Evolutionary conservation across 2,888 invertebrate species (phyloP).

Genomic region (Lomographa bimaculata): DNA sequence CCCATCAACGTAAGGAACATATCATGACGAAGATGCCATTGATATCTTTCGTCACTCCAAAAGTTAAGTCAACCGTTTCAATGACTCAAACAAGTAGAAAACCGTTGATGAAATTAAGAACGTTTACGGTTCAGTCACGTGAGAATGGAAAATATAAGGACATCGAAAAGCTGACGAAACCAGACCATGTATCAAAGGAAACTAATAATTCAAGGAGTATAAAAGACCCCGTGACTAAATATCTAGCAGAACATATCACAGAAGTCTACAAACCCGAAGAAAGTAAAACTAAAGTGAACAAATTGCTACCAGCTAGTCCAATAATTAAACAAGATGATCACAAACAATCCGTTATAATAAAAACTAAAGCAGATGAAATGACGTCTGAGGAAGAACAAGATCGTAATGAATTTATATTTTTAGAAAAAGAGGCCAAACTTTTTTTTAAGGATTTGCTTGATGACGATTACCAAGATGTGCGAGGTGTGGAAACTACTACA

Average conservation of each 20-base stretch:
- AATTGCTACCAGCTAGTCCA: too few relatives aligned
- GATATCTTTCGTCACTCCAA: constrained; percentile 33
- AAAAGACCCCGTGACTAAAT: background rate
- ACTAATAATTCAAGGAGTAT: background rate
- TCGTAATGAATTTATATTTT: constrained; percentile 40
- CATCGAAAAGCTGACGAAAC: background rate
- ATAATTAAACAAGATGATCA: too few relatives aligned
- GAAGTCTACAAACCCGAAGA: constrained; percentile 3
- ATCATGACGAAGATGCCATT: constrained; percentile 32
- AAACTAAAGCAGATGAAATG: background rate
- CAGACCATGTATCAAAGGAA: background rate
- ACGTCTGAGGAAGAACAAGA: constrained; percentile 28
- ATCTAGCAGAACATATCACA: background rate
- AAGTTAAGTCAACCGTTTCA: constrained; percentile 8
- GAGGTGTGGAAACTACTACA: constrained; percentile 15
- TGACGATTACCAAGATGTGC: constrained; percentile 8
- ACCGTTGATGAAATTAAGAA: constrained; percentile 21
- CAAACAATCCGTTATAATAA: background rate
- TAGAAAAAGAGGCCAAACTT: constrained; percentile 24
- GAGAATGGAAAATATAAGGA: constrained; percentile 14
- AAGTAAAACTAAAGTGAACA: background rate
- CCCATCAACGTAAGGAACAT: constrained; percentile 8
- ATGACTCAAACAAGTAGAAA: constrained; percentile 17
- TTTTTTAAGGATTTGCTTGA: background rate
- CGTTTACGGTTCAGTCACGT: constrained; percentile 17